A percentile compares a stretch with the other conserved stretches of the same genome.
phyloP scores from a whole-genome alignment of 2,888 invertebrate species.

The Gymnocheta viridis region DNA sequence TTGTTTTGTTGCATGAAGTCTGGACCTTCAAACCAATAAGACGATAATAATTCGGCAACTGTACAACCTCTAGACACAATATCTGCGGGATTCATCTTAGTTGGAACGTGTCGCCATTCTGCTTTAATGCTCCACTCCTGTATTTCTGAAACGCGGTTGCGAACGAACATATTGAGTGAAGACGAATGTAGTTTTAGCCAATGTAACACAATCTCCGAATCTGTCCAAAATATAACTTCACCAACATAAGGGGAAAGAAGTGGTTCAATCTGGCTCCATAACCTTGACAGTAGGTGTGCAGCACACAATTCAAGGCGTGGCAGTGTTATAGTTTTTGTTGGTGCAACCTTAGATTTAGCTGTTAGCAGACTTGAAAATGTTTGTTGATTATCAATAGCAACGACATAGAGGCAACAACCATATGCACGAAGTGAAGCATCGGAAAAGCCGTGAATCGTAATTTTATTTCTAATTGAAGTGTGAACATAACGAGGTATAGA shows the following conservation, averaged over 20 bases:
- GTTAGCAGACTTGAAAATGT: conserved; percentile 1
- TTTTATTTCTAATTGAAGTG: not conserved
- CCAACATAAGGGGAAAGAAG: conserved; percentile 16
- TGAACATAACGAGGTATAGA: conserved; percentile 14
- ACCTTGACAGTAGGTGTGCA: conserved; percentile 34
- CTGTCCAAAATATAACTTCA: conserved; percentile 43
- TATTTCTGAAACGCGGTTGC: conserved; percentile 43
- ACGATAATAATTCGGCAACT: conserved; percentile 27
- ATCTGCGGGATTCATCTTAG: conserved; percentile 61
- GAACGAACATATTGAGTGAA: conserved; percentile 50
- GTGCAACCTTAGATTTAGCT: conserved; percentile 61
- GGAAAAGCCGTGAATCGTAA: not conserved
- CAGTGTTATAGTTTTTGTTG: conserved; percentile 53
- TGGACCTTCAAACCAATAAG: conserved; percentile 46
- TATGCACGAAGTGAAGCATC: conserved; percentile 52
- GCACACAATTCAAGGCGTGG: conserved; percentile 60
- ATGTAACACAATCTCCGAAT: conserved; percentile 40
- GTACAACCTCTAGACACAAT: conserved; percentile 58
- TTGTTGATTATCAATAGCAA: conserved; percentile 39
- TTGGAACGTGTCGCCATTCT: conserved; percentile 54
- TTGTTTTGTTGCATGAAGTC: not conserved
- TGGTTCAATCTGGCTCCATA: conserved; percentile 31
- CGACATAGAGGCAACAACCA: conserved; percentile 59
- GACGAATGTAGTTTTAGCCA: conserved; percentile 55
- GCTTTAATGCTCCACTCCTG: conserved; percentile 33